phyloP scores from a whole-genome alignment of 2,888 invertebrate species.

The Agrypnus murinus region DNA sequence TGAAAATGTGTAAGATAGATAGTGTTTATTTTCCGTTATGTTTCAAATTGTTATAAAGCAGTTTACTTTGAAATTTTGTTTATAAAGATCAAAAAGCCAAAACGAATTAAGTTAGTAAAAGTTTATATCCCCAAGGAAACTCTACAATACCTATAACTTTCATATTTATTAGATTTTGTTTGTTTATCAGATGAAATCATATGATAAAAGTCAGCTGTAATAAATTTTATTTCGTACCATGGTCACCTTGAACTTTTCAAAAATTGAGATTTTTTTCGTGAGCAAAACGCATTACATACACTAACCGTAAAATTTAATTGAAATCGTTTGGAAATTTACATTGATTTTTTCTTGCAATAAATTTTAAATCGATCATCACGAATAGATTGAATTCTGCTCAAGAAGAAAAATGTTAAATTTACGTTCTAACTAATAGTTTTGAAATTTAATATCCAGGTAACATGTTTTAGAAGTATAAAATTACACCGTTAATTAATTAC shows the following conservation, averaged over 20 bases:
- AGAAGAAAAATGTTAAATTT: not conserved
- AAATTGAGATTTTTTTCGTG: not conserved
- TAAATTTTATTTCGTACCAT: no score
- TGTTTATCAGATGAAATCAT: no score
- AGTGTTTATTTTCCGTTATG: no score
- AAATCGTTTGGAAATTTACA: not conserved
- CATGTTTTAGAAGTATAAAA: conserved; percentile 7
- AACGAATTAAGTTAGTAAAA: not conserved
- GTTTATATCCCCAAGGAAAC: not conserved
- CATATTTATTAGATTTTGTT: no score
- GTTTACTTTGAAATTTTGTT: no score
- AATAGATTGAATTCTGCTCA: not conserved
- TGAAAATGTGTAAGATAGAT: no score
- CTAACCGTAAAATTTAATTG: no score
- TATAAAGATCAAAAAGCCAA: no score
- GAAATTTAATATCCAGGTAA: conserved; percentile 1
- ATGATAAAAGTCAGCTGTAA: no score
- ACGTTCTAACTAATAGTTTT: not conserved
- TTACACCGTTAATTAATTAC: not conserved
- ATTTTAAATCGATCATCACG: no score
- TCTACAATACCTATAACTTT: conserved; percentile 17
- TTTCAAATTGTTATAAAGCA: no score
- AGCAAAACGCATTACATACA: no score
- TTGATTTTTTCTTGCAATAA: not conserved
- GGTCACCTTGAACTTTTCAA: conserved; percentile 22